Evolutionary conservation across 2,797 vertebrate species (phyloP).

Genomic region (Capromys pilorides): DNA sequence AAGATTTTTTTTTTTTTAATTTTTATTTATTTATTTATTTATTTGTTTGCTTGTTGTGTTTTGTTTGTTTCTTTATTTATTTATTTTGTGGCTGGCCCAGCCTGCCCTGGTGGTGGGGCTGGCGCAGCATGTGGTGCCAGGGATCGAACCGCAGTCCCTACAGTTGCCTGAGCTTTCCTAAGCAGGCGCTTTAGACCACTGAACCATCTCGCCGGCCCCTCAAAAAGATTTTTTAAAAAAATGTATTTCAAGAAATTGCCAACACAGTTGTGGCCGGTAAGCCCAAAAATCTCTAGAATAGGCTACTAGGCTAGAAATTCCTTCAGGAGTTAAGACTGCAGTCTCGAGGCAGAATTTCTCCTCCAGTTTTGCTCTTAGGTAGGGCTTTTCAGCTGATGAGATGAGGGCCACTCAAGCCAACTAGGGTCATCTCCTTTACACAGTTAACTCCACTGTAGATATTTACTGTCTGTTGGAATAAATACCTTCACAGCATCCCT

Average conservation of each 20-base stretch:
- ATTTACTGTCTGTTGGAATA: neutral
- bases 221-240: no score
- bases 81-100: no score
- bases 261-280: neutral
- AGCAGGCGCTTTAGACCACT: no score
- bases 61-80: no score
- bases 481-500: neutral
- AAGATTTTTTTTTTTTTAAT: no score
- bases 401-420: neutral
- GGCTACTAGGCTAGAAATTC: neutral
- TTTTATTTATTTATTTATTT: no score
- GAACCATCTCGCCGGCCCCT: no score
- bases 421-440: neutral
- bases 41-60: no score
- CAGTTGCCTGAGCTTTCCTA: no score
- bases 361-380: neutral
- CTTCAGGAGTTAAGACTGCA: neutral
- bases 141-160: no score
- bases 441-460: neutral
- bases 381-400: neutral
- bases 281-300: neutral
- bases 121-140: no score
- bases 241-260: constrained; percentile 28
- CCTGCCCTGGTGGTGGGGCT: no score
- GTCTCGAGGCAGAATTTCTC: neutral